Percentiles rank a stretch among this genome's conserved stretches.
Evolutionary conservation across 2,113 vertebrate genomes (phyloP).

Genomic region (Stigmatopora nigra): DNA sequence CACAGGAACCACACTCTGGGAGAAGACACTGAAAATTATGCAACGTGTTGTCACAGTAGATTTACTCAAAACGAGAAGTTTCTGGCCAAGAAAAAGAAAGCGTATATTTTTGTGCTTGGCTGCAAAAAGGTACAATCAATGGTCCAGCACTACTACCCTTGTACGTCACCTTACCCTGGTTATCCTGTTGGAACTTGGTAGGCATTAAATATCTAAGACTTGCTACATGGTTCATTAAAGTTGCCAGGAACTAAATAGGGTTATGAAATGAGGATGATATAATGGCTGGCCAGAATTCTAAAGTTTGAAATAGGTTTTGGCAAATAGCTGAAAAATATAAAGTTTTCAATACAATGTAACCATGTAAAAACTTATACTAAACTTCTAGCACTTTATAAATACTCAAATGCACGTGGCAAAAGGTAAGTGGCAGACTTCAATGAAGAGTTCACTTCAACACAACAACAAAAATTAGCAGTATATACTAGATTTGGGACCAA

Average conservation of each 20-base stretch:
- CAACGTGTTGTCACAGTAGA: slow-evolving; percentile 4
- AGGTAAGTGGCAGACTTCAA: no score
- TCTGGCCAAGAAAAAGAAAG: background rate
- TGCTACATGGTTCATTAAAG: slow-evolving; percentile 1
- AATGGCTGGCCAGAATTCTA: background rate
- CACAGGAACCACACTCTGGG: slow-evolving; percentile 1
- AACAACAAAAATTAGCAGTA: no score
- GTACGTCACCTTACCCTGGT: background rate
- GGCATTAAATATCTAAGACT: slow-evolving; percentile 6
- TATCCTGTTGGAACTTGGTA: background rate
- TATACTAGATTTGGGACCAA: no score
- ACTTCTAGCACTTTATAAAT: no score
- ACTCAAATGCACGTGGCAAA: no score
- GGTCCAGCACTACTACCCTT: background rate
- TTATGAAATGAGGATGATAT: background rate
- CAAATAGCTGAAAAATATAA: background rate
- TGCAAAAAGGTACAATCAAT: background rate
- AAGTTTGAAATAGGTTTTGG: background rate
- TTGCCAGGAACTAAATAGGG: slow-evolving; percentile 1
- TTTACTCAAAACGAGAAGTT: background rate
- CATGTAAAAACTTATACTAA: background rate
- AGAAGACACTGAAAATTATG: slow-evolving; percentile 1
- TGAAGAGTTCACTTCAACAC: no score
- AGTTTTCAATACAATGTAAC: background rate
- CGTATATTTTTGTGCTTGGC: background rate